Percentiles rank a stretch among this genome's conserved stretches.
These are phyloP conservation scores for Hypotaenidia okinawae DNA, from an alignment of 2,797 vertebrate species.

Conservation along the genomic window DNA sequence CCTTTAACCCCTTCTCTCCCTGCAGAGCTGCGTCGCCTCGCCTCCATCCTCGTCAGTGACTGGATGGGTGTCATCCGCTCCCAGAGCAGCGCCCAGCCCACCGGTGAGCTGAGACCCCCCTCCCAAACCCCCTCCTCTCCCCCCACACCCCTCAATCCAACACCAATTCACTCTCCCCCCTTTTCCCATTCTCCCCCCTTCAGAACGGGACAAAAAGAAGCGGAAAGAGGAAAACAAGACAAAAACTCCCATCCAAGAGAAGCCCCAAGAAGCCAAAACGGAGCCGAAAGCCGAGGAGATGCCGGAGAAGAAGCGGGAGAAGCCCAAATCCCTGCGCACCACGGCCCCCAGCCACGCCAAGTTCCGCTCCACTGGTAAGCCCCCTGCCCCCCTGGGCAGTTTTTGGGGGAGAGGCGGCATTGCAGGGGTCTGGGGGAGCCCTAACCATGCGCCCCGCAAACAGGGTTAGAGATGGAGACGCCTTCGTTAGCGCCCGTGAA, in stretches of 20 bases:
- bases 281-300: constrained; percentile 71
- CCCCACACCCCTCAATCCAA: too few relatives aligned
- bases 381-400: rapidly evolving
- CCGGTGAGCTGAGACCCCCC: constrained; percentile 60
- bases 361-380: constrained; percentile 92
- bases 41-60: constrained; percentile 88
- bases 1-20: background rate
- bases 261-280: constrained; percentile 80
- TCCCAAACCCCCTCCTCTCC: rapidly evolving
- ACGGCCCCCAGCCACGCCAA: constrained; percentile 93
- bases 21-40: constrained; percentile 90
- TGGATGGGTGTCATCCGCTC: constrained; percentile 97
- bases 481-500: constrained; percentile 83
- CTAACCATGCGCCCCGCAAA: background rate
- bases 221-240: constrained; percentile 87
- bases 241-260: constrained; percentile 65
- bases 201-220: constrained; percentile 89
- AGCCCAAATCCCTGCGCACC: constrained; percentile 89
- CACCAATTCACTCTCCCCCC: too few relatives aligned
- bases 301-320: constrained; percentile 89
- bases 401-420: background rate
- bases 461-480: constrained; percentile 90
- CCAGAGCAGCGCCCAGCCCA: constrained; percentile 83
- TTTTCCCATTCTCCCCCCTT: background rate
- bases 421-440: rapidly evolving